These are phyloP conservation scores for Fregetta grallaria DNA, from an alignment of 2,113 vertebrate genomes.

Conservation along the genomic window DNA sequence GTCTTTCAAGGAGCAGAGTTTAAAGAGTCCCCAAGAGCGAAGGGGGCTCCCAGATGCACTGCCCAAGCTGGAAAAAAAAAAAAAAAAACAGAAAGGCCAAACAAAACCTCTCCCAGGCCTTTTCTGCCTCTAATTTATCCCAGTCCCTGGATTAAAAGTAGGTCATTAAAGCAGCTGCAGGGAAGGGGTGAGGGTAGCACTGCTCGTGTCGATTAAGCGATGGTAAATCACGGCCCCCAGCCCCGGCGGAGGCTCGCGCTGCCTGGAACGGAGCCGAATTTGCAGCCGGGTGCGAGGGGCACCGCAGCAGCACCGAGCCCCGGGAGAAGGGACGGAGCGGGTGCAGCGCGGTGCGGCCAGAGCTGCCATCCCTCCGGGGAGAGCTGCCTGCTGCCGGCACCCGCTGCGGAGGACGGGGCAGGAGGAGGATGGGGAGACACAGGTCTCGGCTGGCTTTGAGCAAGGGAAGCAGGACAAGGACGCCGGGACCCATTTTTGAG, in stretches of 20 bases:
- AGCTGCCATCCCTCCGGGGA: rapidly evolving
- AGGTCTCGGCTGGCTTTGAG: neutral
- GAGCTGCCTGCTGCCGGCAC: neutral
- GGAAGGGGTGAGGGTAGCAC: conserved; percentile 13
- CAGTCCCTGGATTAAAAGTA: conserved; percentile 5
- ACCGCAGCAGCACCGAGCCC: neutral
- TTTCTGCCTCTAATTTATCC: neutral
- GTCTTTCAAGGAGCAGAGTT: conserved; percentile 32
- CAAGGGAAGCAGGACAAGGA: rapidly evolving
- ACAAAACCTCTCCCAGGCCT: conserved; percentile 35
- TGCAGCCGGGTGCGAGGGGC: neutral
- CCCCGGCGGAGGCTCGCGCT: neutral
- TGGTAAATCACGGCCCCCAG: neutral
- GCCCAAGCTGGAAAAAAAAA: neutral
- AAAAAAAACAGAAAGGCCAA: neutral
- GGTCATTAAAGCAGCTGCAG: conserved; percentile 1
- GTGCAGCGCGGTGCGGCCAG: rapidly evolving
- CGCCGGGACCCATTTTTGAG: neutral
- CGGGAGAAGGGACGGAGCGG: rapidly evolving
- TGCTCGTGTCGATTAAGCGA: neutral
- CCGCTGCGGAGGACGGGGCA: rapidly evolving
- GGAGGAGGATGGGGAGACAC: neutral
- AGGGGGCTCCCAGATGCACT: conserved; percentile 3
- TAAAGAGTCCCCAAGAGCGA: neutral
- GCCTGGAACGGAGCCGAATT: neutral